phyloP scores from a whole-genome alignment of 2,888 invertebrate genomes.

The Pemphredon lugubris region DNA sequence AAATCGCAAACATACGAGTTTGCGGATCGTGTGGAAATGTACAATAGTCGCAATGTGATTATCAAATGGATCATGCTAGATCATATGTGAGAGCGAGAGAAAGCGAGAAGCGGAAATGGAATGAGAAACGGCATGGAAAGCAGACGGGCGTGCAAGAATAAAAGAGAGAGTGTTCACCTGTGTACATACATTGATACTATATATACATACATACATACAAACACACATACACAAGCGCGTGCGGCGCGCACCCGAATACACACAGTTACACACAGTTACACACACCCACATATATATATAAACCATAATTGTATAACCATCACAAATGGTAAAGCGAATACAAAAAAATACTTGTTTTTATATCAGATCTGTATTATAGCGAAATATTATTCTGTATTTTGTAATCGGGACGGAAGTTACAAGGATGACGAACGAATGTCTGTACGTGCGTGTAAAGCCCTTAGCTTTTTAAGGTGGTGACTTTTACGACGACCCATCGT shows the following conservation, averaged over 20 bases:
- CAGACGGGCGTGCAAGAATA: conserved; percentile 64
- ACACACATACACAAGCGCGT: conserved; percentile 62
- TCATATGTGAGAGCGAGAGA: conserved; percentile 37
- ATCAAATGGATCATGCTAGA: conserved; percentile 59
- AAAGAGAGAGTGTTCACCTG: conserved; percentile 71
- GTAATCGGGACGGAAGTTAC: conserved; percentile 72
- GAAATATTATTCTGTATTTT: conserved; percentile 80
- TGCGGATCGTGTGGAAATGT: conserved; percentile 75
- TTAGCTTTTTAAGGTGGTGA: conserved; percentile 60
- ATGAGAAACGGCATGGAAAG: conserved; percentile 31
- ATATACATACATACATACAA: conserved; percentile 55
- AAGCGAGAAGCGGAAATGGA: background rate
- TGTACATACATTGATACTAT: conserved; percentile 77
- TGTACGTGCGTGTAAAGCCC: conserved; percentile 65
- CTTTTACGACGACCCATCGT: conserved; percentile 58
- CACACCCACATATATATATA: conserved; percentile 62
- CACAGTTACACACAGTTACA: conserved; percentile 50
- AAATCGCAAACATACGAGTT: conserved; percentile 69
- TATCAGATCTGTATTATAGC: conserved; percentile 80
- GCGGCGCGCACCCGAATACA: no score
- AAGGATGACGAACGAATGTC: conserved; percentile 66
- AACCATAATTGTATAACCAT: conserved; percentile 70
- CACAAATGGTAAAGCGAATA: conserved; percentile 75
- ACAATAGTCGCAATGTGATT: conserved; percentile 79
- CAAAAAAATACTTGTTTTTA: conserved; percentile 79